Base-by-base conservation (phyloP, 2,797 vertebrate genomes). In the Margarornis squamiger region DNA sequence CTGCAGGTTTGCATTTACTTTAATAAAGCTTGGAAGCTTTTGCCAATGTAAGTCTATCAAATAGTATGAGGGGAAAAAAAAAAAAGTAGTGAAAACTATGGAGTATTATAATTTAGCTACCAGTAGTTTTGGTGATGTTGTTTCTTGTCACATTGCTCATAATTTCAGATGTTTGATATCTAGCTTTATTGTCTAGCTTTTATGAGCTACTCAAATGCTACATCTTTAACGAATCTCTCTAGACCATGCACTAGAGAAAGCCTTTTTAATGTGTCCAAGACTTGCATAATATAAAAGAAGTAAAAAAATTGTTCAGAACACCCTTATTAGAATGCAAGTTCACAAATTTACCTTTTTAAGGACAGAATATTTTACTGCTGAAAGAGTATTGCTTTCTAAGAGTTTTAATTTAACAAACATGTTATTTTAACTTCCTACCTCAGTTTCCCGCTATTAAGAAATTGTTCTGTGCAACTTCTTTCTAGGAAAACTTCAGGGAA, bases 141-240 rank as follows among this genome's bases (percentile, higher is more conserved):
- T 84, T 95, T 95, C 49, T 88, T 90, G 34, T 85, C 3, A 0
- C 3, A 14, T 75, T 91, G 73, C 52, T 96, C 41, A 3, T 88
- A 19, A 80, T 86, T 88, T 85, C 23, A 79, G 36, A 34, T 59
- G 38, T 45, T 78, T 7, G 4, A 9, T 84, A 26, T 36, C 54
- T 76, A 36, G 34, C 34, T 92, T 86, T 78, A 24, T 32, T 94
- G 78, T 68, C 65, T 32, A 58, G 38, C 72, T 91, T 94, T 59
- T 95, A 90, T 94, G 66, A 94, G 84, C 22, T 92, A 63, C 66
- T 76, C 76, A 75, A 95, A 85, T 39, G 72, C n/a, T 55, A 21
- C 41, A 81, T 38, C 89, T 88, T 83, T 95, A 86, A 74, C 63
- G 65, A 93, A 89, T 93, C 63, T 80, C 88, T 78, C 39, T 45